These are phyloP conservation scores for Periophthalmodon schlosseri DNA, from an alignment of 2,113 vertebrate genomes.

Conservation along the genomic window DNA sequence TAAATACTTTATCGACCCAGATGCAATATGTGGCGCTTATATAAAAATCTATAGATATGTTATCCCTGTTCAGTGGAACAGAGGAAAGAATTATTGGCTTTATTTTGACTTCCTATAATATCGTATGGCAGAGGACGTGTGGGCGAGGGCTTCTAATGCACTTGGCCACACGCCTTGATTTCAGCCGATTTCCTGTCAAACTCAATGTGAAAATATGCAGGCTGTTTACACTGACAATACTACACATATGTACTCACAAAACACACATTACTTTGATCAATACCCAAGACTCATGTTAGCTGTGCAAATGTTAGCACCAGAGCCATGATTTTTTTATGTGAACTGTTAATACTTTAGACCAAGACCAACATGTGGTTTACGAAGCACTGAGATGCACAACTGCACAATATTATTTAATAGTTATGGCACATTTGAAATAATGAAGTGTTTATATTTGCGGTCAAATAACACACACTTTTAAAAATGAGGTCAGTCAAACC, in stretches of 20 bases:
- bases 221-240: constrained; percentile 42
- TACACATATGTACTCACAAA: constrained; percentile 14
- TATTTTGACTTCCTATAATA: constrained; percentile 39
- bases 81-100: constrained; percentile 29
- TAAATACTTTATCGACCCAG: constrained; percentile 78
- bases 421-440: too few species aligned
- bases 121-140: constrained; percentile 29
- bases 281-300: not conserved
- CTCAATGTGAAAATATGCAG: constrained; percentile 27
- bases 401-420: too few species aligned
- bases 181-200: constrained; percentile 35
- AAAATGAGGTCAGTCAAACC: too few species aligned
- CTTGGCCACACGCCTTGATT: constrained; percentile 33
- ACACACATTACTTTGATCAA: not conserved
- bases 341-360: too few species aligned
- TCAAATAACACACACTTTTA: too few species aligned
- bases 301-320: not conserved
- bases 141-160: constrained; percentile 33
- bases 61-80: constrained; percentile 41
- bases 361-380: too few species aligned
- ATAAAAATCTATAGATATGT: constrained; percentile 61
- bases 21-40: constrained; percentile 58
- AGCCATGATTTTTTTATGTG: not conserved
- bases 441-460: too few species aligned
- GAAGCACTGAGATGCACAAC: too few species aligned